A percentile compares a stretch with the other conserved stretches of the same genome.
phyloP scores from a whole-genome alignment of 2,113 vertebrate genomes.

The Synchiropus splendidus region DNA sequence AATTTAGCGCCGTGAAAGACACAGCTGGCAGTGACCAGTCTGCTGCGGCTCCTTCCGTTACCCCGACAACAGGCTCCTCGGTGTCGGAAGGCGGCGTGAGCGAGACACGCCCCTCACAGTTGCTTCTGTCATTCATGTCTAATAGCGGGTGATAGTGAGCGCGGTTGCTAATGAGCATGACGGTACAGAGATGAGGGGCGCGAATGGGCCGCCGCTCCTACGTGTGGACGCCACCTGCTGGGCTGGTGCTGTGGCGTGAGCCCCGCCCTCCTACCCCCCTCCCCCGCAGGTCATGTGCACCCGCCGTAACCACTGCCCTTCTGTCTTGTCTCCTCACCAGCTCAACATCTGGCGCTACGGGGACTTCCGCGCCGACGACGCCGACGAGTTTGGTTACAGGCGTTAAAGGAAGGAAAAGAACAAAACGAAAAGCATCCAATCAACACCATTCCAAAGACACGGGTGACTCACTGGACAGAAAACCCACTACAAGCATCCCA shows the following conservation, averaged over 20 bases:
- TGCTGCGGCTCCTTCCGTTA: too few relatives aligned
- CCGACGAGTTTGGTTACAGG: constrained; percentile 84
- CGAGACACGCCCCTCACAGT: constrained; percentile 10
- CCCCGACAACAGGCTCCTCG: too few relatives aligned
- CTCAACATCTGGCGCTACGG: constrained; percentile 92
- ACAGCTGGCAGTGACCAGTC: too few relatives aligned
- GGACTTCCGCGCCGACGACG: constrained; percentile 84
- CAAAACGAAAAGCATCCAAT: constrained; percentile 28
- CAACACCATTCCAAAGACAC: constrained; percentile 60
- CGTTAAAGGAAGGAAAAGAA: constrained; percentile 49
- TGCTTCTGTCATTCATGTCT: constrained; percentile 44
- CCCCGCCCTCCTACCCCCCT: too few relatives aligned
- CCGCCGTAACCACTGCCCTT: too few relatives aligned
- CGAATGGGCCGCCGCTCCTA: too few relatives aligned
- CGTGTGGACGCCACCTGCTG: too few relatives aligned
- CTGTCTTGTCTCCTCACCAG: constrained; percentile 45
- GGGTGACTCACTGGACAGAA: constrained; percentile 29
- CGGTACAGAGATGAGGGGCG: too few relatives aligned
- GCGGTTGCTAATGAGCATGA: constrained; percentile 61
- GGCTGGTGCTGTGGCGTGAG: too few relatives aligned
- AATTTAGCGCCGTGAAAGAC: too few relatives aligned
- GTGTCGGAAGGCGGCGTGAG: too few relatives aligned
- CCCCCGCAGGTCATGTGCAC: too few relatives aligned
- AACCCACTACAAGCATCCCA: constrained; percentile 46
- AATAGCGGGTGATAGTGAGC: constrained; percentile 61